phyloP scores from a whole-genome alignment of 2,888 invertebrate genomes.

The Lutraria lutraria region DNA sequence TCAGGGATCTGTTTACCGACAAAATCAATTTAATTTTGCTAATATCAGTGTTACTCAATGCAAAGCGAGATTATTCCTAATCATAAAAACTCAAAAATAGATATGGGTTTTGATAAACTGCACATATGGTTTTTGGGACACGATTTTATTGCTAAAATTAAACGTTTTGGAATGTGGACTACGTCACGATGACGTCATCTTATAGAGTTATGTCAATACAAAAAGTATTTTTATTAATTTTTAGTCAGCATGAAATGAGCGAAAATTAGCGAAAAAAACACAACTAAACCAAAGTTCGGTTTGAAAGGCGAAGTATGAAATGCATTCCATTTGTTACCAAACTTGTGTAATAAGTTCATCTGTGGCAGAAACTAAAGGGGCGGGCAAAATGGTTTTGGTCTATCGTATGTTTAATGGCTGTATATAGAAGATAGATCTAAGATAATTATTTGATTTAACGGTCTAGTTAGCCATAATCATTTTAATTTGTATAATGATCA shows the following conservation, averaged over 20 bases:
- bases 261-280: not conserved
- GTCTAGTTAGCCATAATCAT: no score
- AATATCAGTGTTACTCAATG: not conserved
- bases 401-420: no score
- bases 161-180: not conserved
- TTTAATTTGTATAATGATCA: no score
- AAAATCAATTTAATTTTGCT: not conserved
- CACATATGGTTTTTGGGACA: not conserved
- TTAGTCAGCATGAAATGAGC: not conserved
- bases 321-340: no score
- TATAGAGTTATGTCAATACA: not conserved
- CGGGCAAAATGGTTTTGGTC: no score
- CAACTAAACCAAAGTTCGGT: not conserved
- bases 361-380: not conserved
- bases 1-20: not conserved
- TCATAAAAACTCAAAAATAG: conserved; percentile 2
- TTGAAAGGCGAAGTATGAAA: not conserved
- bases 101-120: not conserved
- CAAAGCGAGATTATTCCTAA: not conserved
- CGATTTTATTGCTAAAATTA: not conserved
- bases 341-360: no score
- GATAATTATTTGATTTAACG: no score
- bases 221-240: not conserved
- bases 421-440: no score
- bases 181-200: not conserved